Percentiles rank a stretch among this genome's conserved stretches.
Evolutionary conservation across 92 coral and sea anemone genomes (phyloP).

Genomic region (Isaurus tuberculatus): DNA sequence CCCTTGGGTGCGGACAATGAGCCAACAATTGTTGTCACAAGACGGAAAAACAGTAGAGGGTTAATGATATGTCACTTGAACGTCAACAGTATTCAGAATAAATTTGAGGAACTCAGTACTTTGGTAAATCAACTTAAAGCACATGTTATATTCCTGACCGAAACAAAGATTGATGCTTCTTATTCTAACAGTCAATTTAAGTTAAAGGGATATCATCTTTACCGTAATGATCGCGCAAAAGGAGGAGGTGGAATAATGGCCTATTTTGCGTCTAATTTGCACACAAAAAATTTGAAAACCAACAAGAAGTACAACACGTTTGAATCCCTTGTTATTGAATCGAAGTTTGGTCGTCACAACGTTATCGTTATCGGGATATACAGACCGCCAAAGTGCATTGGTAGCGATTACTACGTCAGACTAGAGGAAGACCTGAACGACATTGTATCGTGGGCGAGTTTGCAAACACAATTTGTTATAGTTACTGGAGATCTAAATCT

Average conservation of each 20-base stretch:
- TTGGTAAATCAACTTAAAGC: slow-evolving; percentile 16
- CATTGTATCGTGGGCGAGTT: background rate
- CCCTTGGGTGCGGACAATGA: too few species aligned
- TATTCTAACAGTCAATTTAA: slow-evolving; percentile 61
- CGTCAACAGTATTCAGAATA: slow-evolving; percentile 46
- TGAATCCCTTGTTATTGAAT: slow-evolving; percentile 54
- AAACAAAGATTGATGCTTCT: slow-evolving; percentile 46
- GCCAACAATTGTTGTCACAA: background rate
- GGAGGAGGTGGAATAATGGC: slow-evolving; percentile 61
- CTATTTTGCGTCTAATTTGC: slow-evolving; percentile 32
- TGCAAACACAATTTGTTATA: background rate
- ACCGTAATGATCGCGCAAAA: slow-evolving; percentile 54
- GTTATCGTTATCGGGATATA: slow-evolving; percentile 38
- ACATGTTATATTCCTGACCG: slow-evolving; percentile 36
- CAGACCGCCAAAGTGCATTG: slow-evolving; percentile 10
- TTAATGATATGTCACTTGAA: slow-evolving; percentile 32
- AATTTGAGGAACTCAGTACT: slow-evolving; percentile 35
- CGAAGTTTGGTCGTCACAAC: slow-evolving; percentile 53
- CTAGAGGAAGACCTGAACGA: background rate
- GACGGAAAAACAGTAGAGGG: slow-evolving; percentile 37
- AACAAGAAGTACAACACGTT: slow-evolving; percentile 32
- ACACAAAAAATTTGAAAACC: slow-evolving; percentile 19
- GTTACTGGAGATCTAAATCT: background rate
- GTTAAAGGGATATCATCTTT: slow-evolving; percentile 53
- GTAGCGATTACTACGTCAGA: background rate